Conservation (phyloP, 2,797 vertebrate species). For the Cuniculus paca region DNA sequence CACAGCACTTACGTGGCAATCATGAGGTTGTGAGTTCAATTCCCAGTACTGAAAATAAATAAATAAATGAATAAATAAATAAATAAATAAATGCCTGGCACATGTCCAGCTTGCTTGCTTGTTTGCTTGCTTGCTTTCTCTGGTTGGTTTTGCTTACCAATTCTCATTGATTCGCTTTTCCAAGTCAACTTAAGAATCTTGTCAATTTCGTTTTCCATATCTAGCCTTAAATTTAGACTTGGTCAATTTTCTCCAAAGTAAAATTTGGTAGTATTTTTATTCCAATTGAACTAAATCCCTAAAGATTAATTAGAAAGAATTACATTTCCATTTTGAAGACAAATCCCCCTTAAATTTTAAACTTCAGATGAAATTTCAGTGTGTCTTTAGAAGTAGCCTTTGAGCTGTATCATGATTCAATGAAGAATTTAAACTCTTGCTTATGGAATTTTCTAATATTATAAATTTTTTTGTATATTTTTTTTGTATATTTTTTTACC, state of each 20-base stretch:
- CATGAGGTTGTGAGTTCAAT: no score
- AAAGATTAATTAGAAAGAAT: conserved; percentile 27
- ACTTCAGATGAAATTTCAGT: conserved; percentile 46
- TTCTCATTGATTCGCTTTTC: conserved; percentile 46
- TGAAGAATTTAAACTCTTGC: conserved; percentile 49
- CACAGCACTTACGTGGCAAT: no score
- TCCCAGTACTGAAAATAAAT: background rate
- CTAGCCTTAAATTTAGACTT: conserved; percentile 45
- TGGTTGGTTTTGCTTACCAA: background rate
- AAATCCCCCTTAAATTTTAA: background rate
- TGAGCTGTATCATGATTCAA: background rate
- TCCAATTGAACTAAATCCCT: background rate
- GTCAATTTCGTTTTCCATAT: background rate
- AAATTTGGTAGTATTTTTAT: conserved; percentile 19
- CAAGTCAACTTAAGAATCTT: background rate
- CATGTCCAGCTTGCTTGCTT: background rate
- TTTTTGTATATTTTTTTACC: conserved; percentile 16
- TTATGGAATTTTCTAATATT: background rate
- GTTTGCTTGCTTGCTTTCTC: background rate
- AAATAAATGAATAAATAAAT: background rate
- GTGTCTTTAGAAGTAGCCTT: background rate
- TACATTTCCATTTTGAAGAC: conserved; percentile 27
- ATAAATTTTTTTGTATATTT: background rate
- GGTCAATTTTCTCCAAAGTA: conserved; percentile 35
- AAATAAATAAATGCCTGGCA: background rate